Evolutionary conservation across 2,797 vertebrate genomes (phyloP).

Genomic region (Urocyon cinereoargenteus): DNA sequence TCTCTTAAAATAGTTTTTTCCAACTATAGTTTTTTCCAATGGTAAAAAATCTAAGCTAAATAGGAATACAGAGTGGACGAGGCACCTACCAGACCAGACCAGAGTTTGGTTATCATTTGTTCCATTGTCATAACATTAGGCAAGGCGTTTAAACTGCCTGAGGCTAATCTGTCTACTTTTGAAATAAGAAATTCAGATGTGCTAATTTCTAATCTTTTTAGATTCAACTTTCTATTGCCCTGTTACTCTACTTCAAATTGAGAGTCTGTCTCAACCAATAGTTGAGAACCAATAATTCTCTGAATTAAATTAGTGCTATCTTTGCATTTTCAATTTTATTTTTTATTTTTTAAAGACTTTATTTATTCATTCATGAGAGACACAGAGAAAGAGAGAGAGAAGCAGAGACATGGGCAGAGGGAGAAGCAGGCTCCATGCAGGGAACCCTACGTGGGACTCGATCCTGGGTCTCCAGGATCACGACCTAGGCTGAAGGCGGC

Average conservation of each 20-base stretch:
- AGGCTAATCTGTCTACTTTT: background rate
- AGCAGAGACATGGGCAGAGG: too few relatives aligned
- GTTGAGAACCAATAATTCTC: background rate
- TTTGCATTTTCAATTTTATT: background rate
- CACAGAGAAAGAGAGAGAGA: too few relatives aligned
- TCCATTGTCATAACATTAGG: background rate
- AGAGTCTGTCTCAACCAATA: background rate
- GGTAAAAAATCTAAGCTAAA: background rate
- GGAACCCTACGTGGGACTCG: too few relatives aligned
- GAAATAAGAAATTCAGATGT: background rate
- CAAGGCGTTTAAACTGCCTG: background rate
- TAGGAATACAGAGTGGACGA: background rate
- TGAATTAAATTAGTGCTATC: background rate
- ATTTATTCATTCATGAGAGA: too few relatives aligned
- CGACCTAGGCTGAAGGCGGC: too few relatives aligned
- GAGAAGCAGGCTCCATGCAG: too few relatives aligned
- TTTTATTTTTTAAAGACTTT: too few relatives aligned
- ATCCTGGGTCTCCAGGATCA: too few relatives aligned
- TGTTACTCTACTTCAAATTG: background rate
- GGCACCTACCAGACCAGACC: accelerated
- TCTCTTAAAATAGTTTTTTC: constrained; percentile 6
- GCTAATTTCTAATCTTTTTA: background rate
- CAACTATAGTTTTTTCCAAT: background rate
- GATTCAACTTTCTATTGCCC: background rate
- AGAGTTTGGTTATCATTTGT: background rate